Evolutionary conservation across 1,140 invertebrate genomes (phyloP).

Genomic region (Cylas formicarius): DNA sequence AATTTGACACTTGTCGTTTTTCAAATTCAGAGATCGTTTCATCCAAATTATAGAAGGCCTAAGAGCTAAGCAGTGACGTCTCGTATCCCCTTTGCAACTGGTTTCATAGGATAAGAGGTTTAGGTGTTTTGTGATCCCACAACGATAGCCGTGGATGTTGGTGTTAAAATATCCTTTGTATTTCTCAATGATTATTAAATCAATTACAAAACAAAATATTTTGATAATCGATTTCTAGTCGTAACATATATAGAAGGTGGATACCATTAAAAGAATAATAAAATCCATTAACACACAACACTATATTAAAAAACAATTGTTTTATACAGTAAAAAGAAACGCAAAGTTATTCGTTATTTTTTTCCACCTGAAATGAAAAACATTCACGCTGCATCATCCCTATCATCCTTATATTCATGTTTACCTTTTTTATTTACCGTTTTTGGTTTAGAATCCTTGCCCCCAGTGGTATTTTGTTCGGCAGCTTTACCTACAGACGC

Average conservation of each 20-base stretch:
- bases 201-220: conserved; percentile 1
- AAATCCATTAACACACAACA: no score
- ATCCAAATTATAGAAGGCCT: not conserved
- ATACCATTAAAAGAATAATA: no score
- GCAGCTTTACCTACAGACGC: not conserved
- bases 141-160: no score
- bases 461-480: not conserved
- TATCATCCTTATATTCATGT: not conserved
- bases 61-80: no score
- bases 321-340: not conserved
- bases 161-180: no score
- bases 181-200: not conserved
- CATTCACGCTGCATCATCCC: not conserved
- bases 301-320: not conserved
- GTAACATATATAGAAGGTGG: no score
- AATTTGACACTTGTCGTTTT: not conserved
- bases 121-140: no score
- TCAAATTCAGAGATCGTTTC: not conserved
- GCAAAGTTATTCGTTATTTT: conserved; percentile 4
- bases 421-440: conserved; percentile 16
- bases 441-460: conserved; percentile 8
- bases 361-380: conserved; percentile 12
- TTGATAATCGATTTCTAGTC: not conserved
- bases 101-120: no score
- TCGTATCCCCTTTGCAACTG: no score